These are phyloP conservation scores for Ischnura elegans DNA, from an alignment of 2,888 invertebrate species.

Conservation along the genomic window DNA sequence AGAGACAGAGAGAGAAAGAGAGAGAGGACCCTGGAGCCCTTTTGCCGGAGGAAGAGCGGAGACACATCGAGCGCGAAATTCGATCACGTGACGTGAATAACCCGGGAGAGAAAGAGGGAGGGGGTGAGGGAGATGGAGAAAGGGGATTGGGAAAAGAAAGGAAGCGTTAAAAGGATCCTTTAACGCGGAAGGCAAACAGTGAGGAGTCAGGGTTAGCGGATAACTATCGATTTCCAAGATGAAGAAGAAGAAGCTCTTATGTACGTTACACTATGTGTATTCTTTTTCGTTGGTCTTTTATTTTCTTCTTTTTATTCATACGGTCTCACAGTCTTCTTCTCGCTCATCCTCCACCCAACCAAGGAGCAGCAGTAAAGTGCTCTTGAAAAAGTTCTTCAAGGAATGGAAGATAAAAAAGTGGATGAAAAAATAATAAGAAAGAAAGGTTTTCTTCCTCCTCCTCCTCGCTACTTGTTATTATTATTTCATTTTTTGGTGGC, in stretches of 20 bases:
- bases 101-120: not conserved
- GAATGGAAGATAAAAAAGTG: not conserved
- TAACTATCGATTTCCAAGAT: constrained; percentile 10
- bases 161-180: constrained; percentile 37
- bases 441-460: constrained; percentile 35
- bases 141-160: not conserved
- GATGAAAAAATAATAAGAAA: not conserved
- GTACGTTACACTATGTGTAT: not conserved
- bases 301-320: not conserved
- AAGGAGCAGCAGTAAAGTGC: not conserved
- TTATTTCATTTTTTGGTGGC: not conserved
- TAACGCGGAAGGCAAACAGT: constrained; percentile 20
- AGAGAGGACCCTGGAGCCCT: no score
- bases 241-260: not conserved
- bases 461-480: not conserved
- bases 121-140: not conserved
- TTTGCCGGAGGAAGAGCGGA: not conserved
- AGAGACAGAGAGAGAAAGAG: no score
- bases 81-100: constrained; percentile 30
- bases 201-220: not conserved
- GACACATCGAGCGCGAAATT: constrained; percentile 21
- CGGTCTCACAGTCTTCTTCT: not conserved
- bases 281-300: not conserved
- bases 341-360: not conserved
- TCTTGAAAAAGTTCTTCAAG: constrained; percentile 16